Conservation (phyloP, 2,113 vertebrate species). For the Limnothrissa miodon region DNA sequence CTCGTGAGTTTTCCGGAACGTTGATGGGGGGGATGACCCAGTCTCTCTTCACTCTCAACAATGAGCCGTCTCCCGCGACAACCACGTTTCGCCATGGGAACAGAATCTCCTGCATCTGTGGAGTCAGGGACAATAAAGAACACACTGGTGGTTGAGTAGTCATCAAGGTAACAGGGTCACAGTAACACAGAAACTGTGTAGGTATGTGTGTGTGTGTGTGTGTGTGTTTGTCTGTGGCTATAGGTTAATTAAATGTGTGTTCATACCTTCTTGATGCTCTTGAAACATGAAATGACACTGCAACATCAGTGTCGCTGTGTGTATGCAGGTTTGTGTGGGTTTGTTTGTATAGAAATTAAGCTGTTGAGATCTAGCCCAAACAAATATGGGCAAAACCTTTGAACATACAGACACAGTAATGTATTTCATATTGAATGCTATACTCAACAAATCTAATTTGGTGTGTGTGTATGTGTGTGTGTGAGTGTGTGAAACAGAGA, state of each 20-base stretch:
- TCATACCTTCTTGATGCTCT: neutral
- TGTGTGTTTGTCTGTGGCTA: conserved; percentile 2
- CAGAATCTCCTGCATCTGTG: conserved; percentile 80
- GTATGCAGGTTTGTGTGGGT: neutral
- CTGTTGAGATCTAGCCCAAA: neutral
- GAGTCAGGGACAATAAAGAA: conserved; percentile 53
- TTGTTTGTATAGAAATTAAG: neutral
- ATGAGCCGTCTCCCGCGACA: conserved; percentile 73
- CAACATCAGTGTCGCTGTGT: neutral
- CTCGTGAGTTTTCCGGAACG: conserved; percentile 92
- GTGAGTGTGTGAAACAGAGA: conserved; percentile 16
- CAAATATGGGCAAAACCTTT: too few relatives aligned
- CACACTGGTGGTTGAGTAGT: conserved; percentile 23
- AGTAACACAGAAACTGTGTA: neutral
- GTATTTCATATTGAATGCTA: neutral
- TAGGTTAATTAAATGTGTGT: too few relatives aligned
- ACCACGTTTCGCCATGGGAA: conserved; percentile 80
- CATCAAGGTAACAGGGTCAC: neutral
- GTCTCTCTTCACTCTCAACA: conserved; percentile 94
- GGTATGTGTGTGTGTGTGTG: conserved; percentile 27
- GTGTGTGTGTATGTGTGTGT: neutral
- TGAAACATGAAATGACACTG: too few relatives aligned
- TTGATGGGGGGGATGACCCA: conserved; percentile 99
- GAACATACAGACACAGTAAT: too few relatives aligned
- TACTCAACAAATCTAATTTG: neutral